A percentile compares a stretch with the other conserved stretches of the same genome.
Evolutionary conservation across 2,113 vertebrate genomes (phyloP).

Genomic region (Dicrurus megarhynchus): DNA sequence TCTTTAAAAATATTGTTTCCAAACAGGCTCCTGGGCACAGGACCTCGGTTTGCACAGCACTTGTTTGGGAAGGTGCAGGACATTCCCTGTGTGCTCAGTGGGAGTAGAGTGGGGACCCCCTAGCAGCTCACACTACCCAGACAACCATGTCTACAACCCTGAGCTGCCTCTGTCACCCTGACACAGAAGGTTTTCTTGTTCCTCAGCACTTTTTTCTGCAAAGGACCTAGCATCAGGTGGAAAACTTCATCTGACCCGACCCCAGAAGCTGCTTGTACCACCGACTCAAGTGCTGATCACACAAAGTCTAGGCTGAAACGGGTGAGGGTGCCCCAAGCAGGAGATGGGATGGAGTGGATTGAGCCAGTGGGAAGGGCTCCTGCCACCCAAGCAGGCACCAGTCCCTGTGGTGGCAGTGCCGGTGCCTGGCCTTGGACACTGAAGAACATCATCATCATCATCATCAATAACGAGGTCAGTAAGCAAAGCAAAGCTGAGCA

Average conservation of each 20-base stretch:
- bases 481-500: background rate
- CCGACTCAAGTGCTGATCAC: background rate
- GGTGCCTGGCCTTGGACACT: background rate
- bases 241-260: background rate
- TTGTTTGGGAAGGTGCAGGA: background rate
- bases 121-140: accelerated
- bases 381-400: background rate
- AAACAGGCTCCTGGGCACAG: background rate
- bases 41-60: background rate
- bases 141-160: background rate
- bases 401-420: background rate
- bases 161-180: background rate
- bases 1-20: background rate
- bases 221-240: background rate
- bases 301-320: background rate
- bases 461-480: accelerated
- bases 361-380: background rate
- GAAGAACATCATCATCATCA: background rate
- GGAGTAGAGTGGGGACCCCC: background rate
- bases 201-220: background rate
- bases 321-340: background rate
- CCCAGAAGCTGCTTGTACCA: background rate
- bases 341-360: background rate
- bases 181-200: background rate
- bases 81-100: background rate